These are phyloP conservation scores for Polymixis flavicincta DNA, from an alignment of 2,888 invertebrate species.

Conservation along the genomic window DNA sequence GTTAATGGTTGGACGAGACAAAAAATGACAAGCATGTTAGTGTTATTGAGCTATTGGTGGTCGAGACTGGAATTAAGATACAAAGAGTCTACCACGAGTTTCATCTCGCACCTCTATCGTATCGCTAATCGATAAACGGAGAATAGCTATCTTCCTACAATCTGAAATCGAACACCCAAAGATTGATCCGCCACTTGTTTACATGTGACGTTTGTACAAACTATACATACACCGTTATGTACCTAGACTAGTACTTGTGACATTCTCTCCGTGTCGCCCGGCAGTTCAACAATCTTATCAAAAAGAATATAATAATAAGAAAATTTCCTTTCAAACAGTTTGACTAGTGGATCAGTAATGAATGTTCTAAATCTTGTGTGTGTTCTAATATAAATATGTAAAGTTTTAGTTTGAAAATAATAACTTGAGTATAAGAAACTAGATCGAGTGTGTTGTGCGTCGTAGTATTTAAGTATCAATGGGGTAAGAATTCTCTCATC, in stretches of 20 bases:
- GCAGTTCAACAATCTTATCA: constrained; percentile 62
- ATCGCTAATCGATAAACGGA: constrained; percentile 1
- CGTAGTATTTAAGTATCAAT: constrained; percentile 33
- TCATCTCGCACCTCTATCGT: not conserved
- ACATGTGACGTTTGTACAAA: constrained; percentile 19
- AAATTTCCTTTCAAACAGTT: constrained; percentile 47
- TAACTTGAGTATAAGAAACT: not conserved
- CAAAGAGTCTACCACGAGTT: not conserved
- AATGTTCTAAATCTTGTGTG: constrained; percentile 4
- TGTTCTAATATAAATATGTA: constrained; percentile 9
- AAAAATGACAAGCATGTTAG: constrained; percentile 18
- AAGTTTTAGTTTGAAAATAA: not conserved
- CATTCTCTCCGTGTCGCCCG: constrained; percentile 39
- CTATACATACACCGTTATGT: constrained; percentile 14
- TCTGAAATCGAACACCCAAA: constrained; percentile 21
- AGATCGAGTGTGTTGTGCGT: constrained; percentile 34
- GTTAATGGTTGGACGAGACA: constrained; percentile 1
- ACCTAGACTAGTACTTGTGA: constrained; percentile 41
- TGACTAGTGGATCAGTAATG: constrained; percentile 9
- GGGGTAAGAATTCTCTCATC: constrained; percentile 45
- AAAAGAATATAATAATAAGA: constrained; percentile 49
- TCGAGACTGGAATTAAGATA: not conserved
- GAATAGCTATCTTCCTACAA: constrained; percentile 12
- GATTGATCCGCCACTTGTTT: constrained; percentile 43
- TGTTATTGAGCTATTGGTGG: constrained; percentile 3